Base-by-base conservation (phyloP, 2,797 vertebrate genomes). In the Sparus aurata region DNA sequence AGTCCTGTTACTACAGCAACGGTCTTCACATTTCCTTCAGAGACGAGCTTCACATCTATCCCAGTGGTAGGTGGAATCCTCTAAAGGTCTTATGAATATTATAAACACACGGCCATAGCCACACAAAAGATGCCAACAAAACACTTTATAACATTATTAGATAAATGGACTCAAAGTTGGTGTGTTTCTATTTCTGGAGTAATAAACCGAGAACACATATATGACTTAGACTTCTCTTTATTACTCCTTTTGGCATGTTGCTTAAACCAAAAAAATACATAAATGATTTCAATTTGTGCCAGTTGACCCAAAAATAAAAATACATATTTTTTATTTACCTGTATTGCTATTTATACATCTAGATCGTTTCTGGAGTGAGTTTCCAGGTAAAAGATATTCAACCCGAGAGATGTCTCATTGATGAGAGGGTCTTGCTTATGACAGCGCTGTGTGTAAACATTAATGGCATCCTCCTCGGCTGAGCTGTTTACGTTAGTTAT, bases 1-100 rank as follows among this genome's bases (percentile, higher is more conserved):
- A 99, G 98, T 91, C 98, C 98, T 10, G 97, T 99, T 92, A 97
- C 97, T 70, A 97, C 97, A 53, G 97, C 97, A 60, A 96, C 98
- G 3, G 96, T 97, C 17, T 99, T 99, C 95, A 97, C 97, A 2
- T 99, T 99, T 91, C 97, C 97, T 0, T 93, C 98, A 0, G 98
- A 99, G 76, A 95, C 93, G 34, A 95, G 96, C 90, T 99, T 97
- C 91, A 93, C 96, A 41, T 95, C 97, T 60, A 87, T 96, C 63
- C 72, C 94, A 74, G 92, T 94, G 95, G 96, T 96, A 91, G 85
- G 95, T 91, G 25, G 5, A 75, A 16, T 16, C 47, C 16, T 69
- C 45, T 57, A 45, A 38, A 61, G 23, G 13, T 52, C 46, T 62
- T n/a, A 50, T 3, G 49, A 55, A 68, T 45, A 22, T 60, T 13